These are phyloP conservation scores for Myotis brandtii DNA, from an alignment of 2,113 vertebrate genomes.

Conservation along the genomic window DNA sequence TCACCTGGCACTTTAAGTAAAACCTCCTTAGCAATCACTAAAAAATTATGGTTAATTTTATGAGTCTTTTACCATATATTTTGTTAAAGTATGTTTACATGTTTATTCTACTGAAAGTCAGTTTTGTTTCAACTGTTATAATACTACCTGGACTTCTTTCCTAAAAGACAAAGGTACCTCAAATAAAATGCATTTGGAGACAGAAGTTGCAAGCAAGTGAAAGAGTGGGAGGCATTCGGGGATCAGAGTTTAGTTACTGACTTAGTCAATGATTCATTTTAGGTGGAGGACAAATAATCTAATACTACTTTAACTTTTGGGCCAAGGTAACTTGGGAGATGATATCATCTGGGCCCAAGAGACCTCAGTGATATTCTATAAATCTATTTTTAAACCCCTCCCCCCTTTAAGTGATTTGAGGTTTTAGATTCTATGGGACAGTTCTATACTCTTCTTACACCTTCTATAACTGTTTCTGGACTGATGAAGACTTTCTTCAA, in stretches of 20 bases:
- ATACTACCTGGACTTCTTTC: background rate
- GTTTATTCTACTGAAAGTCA: background rate
- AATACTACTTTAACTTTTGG: background rate
- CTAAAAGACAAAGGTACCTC: background rate
- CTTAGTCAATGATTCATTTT: background rate
- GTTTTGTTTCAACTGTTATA: slow-evolving; percentile 5
- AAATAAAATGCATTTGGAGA: background rate
- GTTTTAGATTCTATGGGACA: background rate
- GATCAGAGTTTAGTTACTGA: background rate
- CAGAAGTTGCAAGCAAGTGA: background rate
- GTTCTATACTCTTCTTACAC: background rate
- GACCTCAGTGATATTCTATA: background rate
- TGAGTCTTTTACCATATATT: background rate
- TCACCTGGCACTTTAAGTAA: background rate
- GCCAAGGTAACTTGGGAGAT: background rate
- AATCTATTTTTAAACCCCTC: background rate
- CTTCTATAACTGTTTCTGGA: background rate
- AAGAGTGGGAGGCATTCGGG: background rate
- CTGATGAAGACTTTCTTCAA: background rate
- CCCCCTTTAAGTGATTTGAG: background rate
- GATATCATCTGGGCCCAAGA: background rate
- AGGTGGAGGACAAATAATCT: background rate
- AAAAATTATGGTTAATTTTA: background rate
- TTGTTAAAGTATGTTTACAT: background rate
- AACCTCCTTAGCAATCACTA: background rate